Base-by-base conservation (phyloP, 2,888 invertebrate genomes). In the Lithophane socia region DNA sequence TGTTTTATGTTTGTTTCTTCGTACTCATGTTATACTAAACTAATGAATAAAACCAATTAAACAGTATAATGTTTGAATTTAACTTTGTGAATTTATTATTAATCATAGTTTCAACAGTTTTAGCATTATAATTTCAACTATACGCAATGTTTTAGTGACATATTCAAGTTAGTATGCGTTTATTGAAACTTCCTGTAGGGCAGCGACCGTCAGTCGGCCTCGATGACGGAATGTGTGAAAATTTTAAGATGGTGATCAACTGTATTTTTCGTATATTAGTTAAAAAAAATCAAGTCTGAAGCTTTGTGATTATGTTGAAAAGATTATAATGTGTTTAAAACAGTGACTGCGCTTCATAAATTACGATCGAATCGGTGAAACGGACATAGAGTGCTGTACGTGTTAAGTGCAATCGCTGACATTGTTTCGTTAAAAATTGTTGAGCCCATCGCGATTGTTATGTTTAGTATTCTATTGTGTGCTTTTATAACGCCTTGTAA, bases 221-320 rank as follows among this genome's bases (percentile, higher is more conserved):
- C 96, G 95, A 96, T 96, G 96, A 96, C 96, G 96, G 96, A 96
- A 96, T 96, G 95, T 95, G 94, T 95, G 93, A 95, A 96, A 96
- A 94, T 92, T 93, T 94, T 95, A 95, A 95, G 94, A 96, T 96
- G 96, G 96, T 96, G 96, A 94, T 93, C 94, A 94, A 93, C 93
- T 93, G 93, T 95, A 94, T 95, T 95, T 94, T 95, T 93, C 92
- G 82, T 90, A 89, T 90, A 91, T 84, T 92, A 88, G 80, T 87
- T 83, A 87, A 90, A 90, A 29, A 90, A 92, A 92, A 89, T 81
- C 86, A 88, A 87, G 88, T 86, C 87, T 93, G 88, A 90, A 93
- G 92, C 90, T 92, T 89, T 90, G 83, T 90, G 90, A 91, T 85
- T 85, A 80, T 83, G 81, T 85, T 90, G 70, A 90, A 90, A 88